Base-by-base conservation (phyloP, 1,140 invertebrate species). In the Agraylea sexmaculata region DNA sequence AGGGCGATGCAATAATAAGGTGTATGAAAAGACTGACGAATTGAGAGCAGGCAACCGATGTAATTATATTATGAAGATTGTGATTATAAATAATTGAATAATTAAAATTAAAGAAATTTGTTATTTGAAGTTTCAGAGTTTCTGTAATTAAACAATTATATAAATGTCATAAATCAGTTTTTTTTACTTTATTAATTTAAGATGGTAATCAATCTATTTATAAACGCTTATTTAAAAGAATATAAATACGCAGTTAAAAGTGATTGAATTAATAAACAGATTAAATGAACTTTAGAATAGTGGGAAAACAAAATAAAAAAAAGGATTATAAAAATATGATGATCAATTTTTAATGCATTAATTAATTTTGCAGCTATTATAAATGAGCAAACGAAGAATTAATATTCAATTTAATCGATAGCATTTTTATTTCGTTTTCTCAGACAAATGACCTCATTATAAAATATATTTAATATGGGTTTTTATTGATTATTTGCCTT, bases 381-480 rank as follows among this genome's bases (percentile, higher is more conserved):
- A 7, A 25, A 25, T 8, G 23, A 7, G 23, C 12, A 8, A 7
- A 12, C 12, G n/a, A 8, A 25, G n/a, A 25, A 8, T 25, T 12
- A 7, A 7, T 25, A 8, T 25, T 25, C 7, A 12, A 8, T 8
- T 25, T 25, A 12, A 7, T 7, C 23, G 7, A 8, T 25, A 8
- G 23, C 12, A 25, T 25, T 25, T 25, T 7, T 25, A 12, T 25
- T 8, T 12, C 7, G 23, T 8, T 25, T 25, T 25, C 12, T 25
- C 23, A 8, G 7, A 12, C 7, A 25, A 25, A 25, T 25, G 7
- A 25, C 23, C 7, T 25, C 23, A 25, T 25, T 8, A 8, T 15
- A 29, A 43, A 32, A 28, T 4, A 23, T 36, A 36, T 4, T 17
- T 36, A 12, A 13, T 22, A 6, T 13, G 12, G n/a, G n/a, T n/a